Percentiles rank a stretch among this genome's conserved stretches.
Evolutionary conservation across 1,140 invertebrate species (phyloP).

Genomic region (Tribolium madens): DNA sequence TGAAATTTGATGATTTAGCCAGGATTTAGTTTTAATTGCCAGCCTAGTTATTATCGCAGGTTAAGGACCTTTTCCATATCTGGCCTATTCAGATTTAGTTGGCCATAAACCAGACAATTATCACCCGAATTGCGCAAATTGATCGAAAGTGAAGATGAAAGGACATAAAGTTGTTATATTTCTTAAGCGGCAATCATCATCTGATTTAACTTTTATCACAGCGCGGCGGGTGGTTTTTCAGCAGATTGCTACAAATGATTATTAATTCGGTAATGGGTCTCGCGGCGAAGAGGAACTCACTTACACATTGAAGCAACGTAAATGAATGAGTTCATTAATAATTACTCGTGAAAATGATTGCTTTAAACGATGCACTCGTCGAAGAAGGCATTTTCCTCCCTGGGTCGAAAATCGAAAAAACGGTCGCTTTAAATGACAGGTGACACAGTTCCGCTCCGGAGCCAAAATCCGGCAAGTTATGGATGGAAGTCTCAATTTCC

Average conservation of each 20-base stretch:
- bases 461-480: neutral
- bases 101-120: slow-evolving; percentile 33
- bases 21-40: neutral
- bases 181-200: neutral
- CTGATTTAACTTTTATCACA: neutral
- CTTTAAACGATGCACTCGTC: neutral
- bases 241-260: neutral
- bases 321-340: neutral
- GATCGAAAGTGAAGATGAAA: slow-evolving; percentile 25
- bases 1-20: neutral
- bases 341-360: neutral
- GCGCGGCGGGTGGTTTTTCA: neutral
- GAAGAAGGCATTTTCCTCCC: neutral
- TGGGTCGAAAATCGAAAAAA: neutral
- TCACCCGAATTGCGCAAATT: slow-evolving; percentile 29
- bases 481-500: slow-evolving; percentile 15
- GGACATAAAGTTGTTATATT: slow-evolving; percentile 1
- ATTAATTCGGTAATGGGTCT: slow-evolving; percentile 5
- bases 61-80: slow-evolving; percentile 31
- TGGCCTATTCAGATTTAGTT: slow-evolving; percentile 34
- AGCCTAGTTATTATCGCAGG: slow-evolving; percentile 6
- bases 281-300: neutral
- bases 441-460: slow-evolving; percentile 18
- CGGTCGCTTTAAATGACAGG: slow-evolving; percentile 10
- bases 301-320: neutral